Conservation (phyloP, 2,888 invertebrate species). For the Drosophila parthenogenetica region DNA sequence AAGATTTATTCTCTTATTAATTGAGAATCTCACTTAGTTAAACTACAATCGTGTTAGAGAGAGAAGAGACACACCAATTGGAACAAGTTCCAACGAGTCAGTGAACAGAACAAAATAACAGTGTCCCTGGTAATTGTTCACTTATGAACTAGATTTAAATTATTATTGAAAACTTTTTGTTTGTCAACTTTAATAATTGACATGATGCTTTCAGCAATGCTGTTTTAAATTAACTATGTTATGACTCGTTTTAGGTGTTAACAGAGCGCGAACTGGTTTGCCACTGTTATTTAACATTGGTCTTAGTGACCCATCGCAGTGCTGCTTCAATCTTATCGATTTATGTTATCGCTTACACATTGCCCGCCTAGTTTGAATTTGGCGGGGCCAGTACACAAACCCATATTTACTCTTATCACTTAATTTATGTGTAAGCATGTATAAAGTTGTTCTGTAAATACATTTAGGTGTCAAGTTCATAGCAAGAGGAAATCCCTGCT, state of each 20-base stretch:
- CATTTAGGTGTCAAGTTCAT: not conserved
- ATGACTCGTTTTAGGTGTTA: not conserved
- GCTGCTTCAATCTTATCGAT: conserved; percentile 2
- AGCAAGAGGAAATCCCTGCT: not conserved
- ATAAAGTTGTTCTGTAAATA: not conserved
- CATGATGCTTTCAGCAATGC: no score
- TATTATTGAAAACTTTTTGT: no score
- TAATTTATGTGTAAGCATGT: not conserved
- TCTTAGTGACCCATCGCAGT: not conserved
- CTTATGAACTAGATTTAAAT: not conserved
- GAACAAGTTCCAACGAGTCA: conserved; percentile 25
- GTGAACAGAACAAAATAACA: not conserved
- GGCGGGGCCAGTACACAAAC: not conserved
- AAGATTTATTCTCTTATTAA: conserved; percentile 37
- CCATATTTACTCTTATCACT: conserved; percentile 5
- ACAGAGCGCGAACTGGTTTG: not conserved
- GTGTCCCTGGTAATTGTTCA: conserved; percentile 9
- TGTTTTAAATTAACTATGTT: no score
- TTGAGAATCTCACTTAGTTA: conserved; percentile 41
- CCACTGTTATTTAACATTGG: conserved; percentile 24
- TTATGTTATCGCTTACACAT: not conserved
- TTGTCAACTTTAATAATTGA: no score
- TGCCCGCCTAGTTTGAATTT: conserved; percentile 14
- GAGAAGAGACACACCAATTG: conserved; percentile 16
- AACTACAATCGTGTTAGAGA: conserved; percentile 1